Evolutionary conservation across 2,888 invertebrate species (phyloP).

Genomic region (Allygus modestus): DNA sequence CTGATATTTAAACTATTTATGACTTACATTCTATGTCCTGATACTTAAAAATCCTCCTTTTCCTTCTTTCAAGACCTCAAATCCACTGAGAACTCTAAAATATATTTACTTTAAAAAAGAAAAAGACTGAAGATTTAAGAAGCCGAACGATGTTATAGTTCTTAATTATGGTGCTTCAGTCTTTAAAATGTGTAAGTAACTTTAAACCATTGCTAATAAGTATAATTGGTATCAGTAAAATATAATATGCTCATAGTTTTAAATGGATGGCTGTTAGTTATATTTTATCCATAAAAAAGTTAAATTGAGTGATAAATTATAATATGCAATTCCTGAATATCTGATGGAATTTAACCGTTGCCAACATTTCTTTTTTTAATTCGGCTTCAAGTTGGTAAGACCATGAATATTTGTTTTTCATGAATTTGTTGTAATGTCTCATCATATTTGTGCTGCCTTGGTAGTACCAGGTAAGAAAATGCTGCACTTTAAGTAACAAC

Average conservation of each 20-base stretch:
- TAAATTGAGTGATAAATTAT: too few species aligned
- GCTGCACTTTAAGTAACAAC: neutral
- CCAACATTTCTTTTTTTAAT: too few species aligned
- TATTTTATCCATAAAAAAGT: too few species aligned
- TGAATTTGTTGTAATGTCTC: neutral
- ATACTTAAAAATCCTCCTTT: constrained; percentile 1
- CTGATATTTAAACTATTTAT: too few species aligned
- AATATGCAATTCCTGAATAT: too few species aligned
- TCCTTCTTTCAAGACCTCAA: constrained; percentile 13
- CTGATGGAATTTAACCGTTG: too few species aligned
- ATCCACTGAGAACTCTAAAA: neutral
- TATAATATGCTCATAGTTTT: too few species aligned
- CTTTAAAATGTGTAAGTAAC: neutral
- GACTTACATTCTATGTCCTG: too few species aligned
- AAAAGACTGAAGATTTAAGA: neutral
- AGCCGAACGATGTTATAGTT: neutral
- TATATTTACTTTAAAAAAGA: constrained; percentile 12
- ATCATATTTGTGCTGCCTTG: constrained; percentile 31
- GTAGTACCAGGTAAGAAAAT: constrained; percentile 48
- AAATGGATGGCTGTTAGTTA: too few species aligned
- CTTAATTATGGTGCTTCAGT: neutral
- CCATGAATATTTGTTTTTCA: too few species aligned
- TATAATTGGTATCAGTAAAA: too few species aligned
- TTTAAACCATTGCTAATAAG: neutral
- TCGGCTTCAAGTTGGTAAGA: too few species aligned